Percentiles rank a stretch among this genome's conserved stretches.
phyloP scores from a whole-genome alignment of 2,888 invertebrate genomes.

The Chloroclystis v-ata region DNA sequence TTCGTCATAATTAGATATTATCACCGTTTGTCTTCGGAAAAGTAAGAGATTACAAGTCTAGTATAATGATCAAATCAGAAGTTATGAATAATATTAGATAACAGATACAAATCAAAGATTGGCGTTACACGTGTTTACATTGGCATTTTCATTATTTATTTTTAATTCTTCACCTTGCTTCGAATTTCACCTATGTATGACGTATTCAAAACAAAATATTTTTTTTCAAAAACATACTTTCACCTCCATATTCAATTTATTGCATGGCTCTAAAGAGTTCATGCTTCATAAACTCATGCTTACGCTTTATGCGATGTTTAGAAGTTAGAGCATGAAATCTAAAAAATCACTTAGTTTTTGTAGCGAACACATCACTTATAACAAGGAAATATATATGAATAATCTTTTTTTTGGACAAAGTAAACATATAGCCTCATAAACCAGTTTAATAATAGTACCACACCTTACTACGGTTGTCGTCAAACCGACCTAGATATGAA shows the following conservation, averaged over 20 bases:
- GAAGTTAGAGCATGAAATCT: conserved; percentile 19
- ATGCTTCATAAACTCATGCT: conserved; percentile 45
- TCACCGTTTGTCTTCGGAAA: too few species aligned
- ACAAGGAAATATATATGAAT: too few species aligned
- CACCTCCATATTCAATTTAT: conserved; percentile 17
- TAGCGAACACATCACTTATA: too few species aligned
- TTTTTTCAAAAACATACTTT: not conserved
- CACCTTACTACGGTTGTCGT: too few species aligned
- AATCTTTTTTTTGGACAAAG: too few species aligned
- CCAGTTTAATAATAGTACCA: too few species aligned
- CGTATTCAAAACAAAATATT: not conserved
- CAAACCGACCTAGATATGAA: too few species aligned
- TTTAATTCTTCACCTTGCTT: conserved; percentile 2
- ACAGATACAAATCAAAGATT: conserved; percentile 7
- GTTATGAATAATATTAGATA: not conserved
- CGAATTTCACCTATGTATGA: conserved; percentile 1
- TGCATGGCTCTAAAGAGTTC: conserved; percentile 39
- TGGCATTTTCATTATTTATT: conserved; percentile 23
- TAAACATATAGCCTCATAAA: too few species aligned
- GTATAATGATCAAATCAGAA: too few species aligned
- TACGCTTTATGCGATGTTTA: conserved; percentile 43
- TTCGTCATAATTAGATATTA: too few species aligned
- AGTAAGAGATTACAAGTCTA: too few species aligned
- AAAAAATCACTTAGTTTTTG: not conserved
- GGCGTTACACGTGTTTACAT: conserved; percentile 32